A percentile compares a stretch with the other conserved stretches of the same genome.
Evolutionary conservation across 2,888 invertebrate species (phyloP).

Genomic region (Chrysodeixis includens): DNA sequence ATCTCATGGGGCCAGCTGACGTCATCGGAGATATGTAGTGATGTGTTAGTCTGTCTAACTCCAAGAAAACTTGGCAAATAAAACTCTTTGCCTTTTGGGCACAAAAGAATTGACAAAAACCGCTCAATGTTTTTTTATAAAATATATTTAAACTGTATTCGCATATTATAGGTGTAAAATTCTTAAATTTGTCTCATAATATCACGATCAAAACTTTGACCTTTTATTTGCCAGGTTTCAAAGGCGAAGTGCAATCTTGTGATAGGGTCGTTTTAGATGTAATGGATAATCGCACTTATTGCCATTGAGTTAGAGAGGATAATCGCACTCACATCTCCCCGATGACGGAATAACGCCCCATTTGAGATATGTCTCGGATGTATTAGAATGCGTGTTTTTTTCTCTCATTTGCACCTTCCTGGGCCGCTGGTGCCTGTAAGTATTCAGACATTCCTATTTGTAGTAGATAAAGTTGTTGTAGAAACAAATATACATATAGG

Average conservation of each 20-base stretch:
- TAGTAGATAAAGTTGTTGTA: neutral
- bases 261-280: neutral
- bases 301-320: neutral
- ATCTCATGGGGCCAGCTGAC: conserved; percentile 27
- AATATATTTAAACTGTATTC: neutral
- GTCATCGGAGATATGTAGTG: conserved; percentile 14
- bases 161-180: neutral
- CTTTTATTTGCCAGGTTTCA: neutral
- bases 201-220: neutral
- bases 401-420: conserved; percentile 39
- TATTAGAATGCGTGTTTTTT: conserved; percentile 38
- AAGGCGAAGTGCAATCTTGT: neutral
- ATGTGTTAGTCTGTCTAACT: neutral
- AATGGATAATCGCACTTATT: neutral
- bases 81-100: neutral
- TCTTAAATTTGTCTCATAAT: neutral
- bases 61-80: neutral
- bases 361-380: conserved; percentile 52
- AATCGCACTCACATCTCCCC: conserved; percentile 3
- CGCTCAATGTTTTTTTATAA: neutral
- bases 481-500: neutral
- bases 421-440: conserved; percentile 40
- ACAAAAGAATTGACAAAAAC: neutral
- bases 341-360: conserved; percentile 30
- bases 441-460: conserved; percentile 20